Evolutionary conservation across 2,888 invertebrate species (phyloP), one percentile per base, ranked within the genome.

Genomic region (Scaptomyza flava): DNA sequence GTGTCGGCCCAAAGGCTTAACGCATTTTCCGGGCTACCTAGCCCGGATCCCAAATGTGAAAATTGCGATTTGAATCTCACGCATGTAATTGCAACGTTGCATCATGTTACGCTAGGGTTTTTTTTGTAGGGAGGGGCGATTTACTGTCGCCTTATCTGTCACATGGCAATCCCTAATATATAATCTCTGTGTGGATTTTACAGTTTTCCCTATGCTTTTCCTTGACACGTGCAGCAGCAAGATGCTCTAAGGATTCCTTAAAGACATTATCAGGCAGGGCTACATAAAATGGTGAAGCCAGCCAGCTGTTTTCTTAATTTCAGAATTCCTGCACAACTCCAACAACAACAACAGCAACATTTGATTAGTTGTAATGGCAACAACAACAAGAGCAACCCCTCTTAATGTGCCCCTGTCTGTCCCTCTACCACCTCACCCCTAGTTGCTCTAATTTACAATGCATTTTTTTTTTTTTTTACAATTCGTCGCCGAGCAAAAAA

Each of bases 31-130:
- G 46, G 59, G 11, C 59, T 79, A 83, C 36, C 36, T 38, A 14
- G 36, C 6, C 36, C 20, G 34, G 45, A 69, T 53, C 47, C 70
- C 34, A 33, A 38, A 27, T 51, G 51, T 34, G 17, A 43, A 50
- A 30, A 48, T 42, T 64, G 62, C 71, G 71, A 65, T 81, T 72
- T 79, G 46, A 81, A 86, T 90, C 79, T 79, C 81, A 79, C 76
- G 79, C 89, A 81, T 80, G 72, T 89, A 89, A 89, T 90, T 84
- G 81, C 79, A 81, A 3, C 46, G 66, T 77, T 81, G 74, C 81
- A 77, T 56, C 56, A 62, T 51, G 27, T 20, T 48, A 6, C 33
- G 20, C 50, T 11, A 33, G 20, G 50, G 34, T 20, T 43, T 23
- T 43, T 23, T 43, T 23, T 12, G 12, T 47, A 6, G 9, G 20